phyloP scores from a whole-genome alignment of 2,888 invertebrate genomes.

The Pachymerium ferrugineum region DNA sequence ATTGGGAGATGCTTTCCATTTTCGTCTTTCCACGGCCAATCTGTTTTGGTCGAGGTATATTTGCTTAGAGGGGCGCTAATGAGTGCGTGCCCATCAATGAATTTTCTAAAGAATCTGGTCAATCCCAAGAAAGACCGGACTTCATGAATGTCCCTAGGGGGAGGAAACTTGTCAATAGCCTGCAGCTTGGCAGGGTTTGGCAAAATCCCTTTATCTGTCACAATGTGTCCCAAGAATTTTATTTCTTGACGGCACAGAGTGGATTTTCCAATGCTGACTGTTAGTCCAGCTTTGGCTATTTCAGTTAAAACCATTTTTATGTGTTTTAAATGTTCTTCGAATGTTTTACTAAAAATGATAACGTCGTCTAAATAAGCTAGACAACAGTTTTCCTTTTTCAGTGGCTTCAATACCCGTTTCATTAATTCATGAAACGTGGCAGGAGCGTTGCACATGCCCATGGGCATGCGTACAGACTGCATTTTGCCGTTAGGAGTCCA shows the following conservation, averaged over 20 bases:
- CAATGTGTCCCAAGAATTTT: background rate
- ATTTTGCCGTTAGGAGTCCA: too few relatives aligned
- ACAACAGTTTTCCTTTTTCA: background rate
- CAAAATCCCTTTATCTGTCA: background rate
- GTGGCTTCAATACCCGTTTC: slow-evolving; percentile 33
- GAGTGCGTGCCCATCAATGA: background rate
- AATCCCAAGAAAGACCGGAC: background rate
- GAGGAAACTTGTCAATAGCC: background rate
- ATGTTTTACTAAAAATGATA: background rate
- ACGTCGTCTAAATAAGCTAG: background rate
- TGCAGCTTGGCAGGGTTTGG: background rate
- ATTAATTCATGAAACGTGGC: slow-evolving; percentile 46
- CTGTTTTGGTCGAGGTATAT: background rate
- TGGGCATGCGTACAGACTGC: too few relatives aligned
- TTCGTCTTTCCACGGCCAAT: background rate
- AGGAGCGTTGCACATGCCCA: slow-evolving; percentile 44
- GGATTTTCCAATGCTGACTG: background rate
- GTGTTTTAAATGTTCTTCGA: background rate
- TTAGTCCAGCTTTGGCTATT: background rate
- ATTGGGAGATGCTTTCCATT: too few relatives aligned
- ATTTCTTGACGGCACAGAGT: background rate
- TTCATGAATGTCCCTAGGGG: background rate
- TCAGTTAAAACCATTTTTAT: background rate
- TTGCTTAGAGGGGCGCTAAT: background rate
- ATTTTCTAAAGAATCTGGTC: background rate